phyloP scores from a whole-genome alignment of 1,140 invertebrate genomes.

The Papilio glaucus region DNA sequence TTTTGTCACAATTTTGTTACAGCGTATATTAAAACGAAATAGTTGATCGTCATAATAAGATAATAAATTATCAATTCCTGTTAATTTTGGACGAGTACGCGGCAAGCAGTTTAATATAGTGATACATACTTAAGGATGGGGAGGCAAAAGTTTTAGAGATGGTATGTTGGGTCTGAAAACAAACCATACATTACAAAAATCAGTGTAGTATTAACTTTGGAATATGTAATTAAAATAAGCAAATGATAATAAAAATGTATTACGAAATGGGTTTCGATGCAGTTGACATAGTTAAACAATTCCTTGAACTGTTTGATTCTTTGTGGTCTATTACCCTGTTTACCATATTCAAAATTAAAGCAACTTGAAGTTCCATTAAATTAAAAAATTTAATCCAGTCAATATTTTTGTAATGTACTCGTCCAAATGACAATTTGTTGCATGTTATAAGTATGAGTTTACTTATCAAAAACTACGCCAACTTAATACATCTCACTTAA shows the following conservation, averaged over 20 bases:
- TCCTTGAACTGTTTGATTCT: slow-evolving; percentile 24
- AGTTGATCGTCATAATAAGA: slow-evolving; percentile 49
- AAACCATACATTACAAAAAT: neutral
- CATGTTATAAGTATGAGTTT: slow-evolving; percentile 64
- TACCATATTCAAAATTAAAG: slow-evolving; percentile 52
- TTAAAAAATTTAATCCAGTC: neutral
- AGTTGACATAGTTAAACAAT: neutral
- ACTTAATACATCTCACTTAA: slow-evolving; percentile 71
- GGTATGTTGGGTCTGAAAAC: neutral
- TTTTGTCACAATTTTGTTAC: slow-evolving; percentile 80
- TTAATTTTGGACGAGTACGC: slow-evolving; percentile 73
- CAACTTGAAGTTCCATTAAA: slow-evolving; percentile 1
- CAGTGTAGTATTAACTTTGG: neutral
- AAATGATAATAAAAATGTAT: neutral
- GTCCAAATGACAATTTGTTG: slow-evolving; percentile 55
- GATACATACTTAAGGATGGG: neutral
- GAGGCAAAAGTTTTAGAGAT: neutral
- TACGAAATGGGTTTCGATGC: slow-evolving; percentile 1
- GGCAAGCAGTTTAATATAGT: slow-evolving; percentile 18
- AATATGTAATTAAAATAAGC: neutral
- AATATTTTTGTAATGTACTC: slow-evolving; percentile 53
- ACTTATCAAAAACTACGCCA: slow-evolving; percentile 82
- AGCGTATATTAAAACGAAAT: slow-evolving; percentile 56
- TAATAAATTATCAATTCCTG: slow-evolving; percentile 77
- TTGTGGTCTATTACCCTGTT: slow-evolving; percentile 67